Conservation (phyloP, 2,888 invertebrate genomes). For the Entomobrya proxima region DNA sequence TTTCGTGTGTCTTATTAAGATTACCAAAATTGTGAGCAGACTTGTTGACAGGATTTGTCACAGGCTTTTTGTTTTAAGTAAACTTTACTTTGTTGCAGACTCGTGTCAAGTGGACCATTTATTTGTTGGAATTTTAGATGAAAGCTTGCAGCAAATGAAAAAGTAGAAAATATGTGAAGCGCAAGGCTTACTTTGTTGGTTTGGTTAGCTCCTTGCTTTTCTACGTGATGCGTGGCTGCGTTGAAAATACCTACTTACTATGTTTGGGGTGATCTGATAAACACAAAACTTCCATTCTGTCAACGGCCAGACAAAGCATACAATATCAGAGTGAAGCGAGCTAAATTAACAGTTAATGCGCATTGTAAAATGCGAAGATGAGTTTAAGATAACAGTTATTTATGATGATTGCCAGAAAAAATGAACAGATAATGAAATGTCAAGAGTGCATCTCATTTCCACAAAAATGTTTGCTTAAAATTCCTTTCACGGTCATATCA, state of each 20-base stretch:
- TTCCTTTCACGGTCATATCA: neutral
- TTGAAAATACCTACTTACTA: no score
- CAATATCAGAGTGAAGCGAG: no score
- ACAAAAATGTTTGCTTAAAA: conserved; percentile 13
- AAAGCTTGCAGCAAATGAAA: neutral
- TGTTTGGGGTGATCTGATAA: neutral
- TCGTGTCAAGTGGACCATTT: neutral
- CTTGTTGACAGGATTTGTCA: conserved; percentile 35
- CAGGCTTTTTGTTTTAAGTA: conserved; percentile 1
- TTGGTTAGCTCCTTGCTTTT: no score
- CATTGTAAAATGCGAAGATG: neutral
- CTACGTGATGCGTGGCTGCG: no score
- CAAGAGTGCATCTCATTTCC: conserved; percentile 27
- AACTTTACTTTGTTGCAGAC: neutral
- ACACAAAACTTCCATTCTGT: neutral
- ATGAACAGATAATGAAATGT: conserved; percentile 21
- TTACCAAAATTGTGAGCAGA: conserved; percentile 33
- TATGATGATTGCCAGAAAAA: neutral
- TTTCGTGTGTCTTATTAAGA: conserved; percentile 14
- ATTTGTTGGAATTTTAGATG: neutral
- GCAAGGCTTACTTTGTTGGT: no score
- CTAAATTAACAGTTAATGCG: no score
- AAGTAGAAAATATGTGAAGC: neutral
- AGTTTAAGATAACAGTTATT: neutral
- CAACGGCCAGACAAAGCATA: no score